phyloP scores from a whole-genome alignment of 2,888 invertebrate genomes.

The Petrolisthes manimaculis region DNA sequence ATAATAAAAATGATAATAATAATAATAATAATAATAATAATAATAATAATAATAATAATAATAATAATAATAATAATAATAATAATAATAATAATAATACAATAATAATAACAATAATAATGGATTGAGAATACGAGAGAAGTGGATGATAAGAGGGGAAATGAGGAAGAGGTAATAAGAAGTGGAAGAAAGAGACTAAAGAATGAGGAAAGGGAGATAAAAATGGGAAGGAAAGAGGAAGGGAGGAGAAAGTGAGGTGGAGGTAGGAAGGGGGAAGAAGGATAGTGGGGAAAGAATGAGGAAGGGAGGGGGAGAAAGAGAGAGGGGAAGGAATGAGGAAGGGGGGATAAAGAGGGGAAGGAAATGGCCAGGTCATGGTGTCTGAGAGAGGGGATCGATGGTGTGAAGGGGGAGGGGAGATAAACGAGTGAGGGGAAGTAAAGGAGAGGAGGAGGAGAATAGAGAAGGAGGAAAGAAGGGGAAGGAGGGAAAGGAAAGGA shows the following conservation, averaged over 20 bases:
- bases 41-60: conserved; percentile 22
- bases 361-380: neutral
- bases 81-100: neutral
- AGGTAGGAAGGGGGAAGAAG: neutral
- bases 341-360: neutral
- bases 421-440: neutral
- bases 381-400: neutral
- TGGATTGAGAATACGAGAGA: neutral
- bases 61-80: conserved; percentile 5
- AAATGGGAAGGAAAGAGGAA: neutral
- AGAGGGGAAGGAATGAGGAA: neutral
- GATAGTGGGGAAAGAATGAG: neutral
- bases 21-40: conserved; percentile 15
- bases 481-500: neutral
- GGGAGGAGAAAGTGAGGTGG: neutral
- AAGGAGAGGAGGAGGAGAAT: neutral
- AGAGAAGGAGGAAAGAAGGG: neutral
- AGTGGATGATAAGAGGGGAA: neutral
- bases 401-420: neutral
- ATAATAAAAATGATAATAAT: conserved; percentile 20
- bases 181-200: conserved; percentile 1
- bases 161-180: neutral
- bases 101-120: neutral
- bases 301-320: neutral
- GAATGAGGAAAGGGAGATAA: neutral